Evolutionary conservation across 2,888 invertebrate species (phyloP).

Genomic region (Bombyx huttoni): DNA sequence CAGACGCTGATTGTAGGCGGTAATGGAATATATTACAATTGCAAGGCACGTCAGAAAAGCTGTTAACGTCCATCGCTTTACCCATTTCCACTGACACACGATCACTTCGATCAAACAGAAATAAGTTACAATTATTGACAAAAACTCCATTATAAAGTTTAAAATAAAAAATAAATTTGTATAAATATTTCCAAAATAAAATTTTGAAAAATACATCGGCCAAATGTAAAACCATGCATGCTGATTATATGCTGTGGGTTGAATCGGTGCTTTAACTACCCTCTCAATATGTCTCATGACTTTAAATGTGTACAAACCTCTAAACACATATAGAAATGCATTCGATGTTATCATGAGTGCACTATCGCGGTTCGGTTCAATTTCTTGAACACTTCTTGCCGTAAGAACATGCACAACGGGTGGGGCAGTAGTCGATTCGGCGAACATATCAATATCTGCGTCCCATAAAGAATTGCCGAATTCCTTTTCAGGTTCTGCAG

Average conservation of each 20-base stretch:
- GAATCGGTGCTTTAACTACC: constrained; percentile 18
- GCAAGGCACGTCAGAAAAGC: background rate
- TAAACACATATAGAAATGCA: constrained; percentile 25
- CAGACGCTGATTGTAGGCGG: constrained; percentile 5
- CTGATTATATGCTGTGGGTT: constrained; percentile 13
- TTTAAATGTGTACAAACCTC: constrained; percentile 17
- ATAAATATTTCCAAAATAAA: constrained; percentile 27
- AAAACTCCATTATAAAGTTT: constrained; percentile 18
- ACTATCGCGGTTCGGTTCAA: constrained; percentile 21
- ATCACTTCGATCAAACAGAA: constrained; percentile 29
- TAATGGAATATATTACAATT: constrained; percentile 1
- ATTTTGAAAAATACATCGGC: constrained; percentile 31
- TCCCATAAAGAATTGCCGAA: constrained; percentile 6
- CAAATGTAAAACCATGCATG: constrained; percentile 23
- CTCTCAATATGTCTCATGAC: constrained; percentile 24
- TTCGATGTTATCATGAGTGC: constrained; percentile 27
- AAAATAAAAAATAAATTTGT: constrained; percentile 19
- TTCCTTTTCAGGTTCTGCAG: background rate
- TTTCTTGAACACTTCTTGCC: constrained; percentile 17
- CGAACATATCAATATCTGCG: constrained; percentile 12
- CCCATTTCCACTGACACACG: constrained; percentile 13
- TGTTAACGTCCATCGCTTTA: constrained; percentile 15
- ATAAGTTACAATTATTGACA: constrained; percentile 22
- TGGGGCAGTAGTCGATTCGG: constrained; percentile 14
- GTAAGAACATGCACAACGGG: constrained; percentile 16